phyloP scores from a whole-genome alignment of 1,140 invertebrate species.

The Leptinotarsa defecta region DNA sequence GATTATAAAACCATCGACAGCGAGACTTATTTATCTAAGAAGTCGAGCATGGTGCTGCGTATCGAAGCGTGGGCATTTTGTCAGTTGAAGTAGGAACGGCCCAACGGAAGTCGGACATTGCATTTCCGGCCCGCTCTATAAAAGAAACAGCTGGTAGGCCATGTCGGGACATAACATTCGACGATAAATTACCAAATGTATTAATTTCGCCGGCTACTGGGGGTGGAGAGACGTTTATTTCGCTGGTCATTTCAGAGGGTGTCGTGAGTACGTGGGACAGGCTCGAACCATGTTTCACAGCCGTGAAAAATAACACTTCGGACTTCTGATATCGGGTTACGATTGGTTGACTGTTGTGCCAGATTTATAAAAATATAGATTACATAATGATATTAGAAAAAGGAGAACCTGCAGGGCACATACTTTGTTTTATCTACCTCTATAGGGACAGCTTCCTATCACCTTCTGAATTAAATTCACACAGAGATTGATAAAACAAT shows the following conservation, averaged over 20 bases:
- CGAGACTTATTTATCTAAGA: slow-evolving; percentile 15
- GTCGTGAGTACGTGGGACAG: too few relatives aligned
- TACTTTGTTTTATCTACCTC: too few relatives aligned
- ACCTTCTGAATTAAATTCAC: too few relatives aligned
- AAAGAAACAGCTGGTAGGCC: slow-evolving; percentile 23
- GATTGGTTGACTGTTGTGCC: too few relatives aligned
- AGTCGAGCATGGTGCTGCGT: slow-evolving; percentile 18
- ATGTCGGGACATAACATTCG: slow-evolving; percentile 7
- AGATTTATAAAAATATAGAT: too few relatives aligned
- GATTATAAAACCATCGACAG: slow-evolving; percentile 19
- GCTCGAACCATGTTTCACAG: too few relatives aligned
- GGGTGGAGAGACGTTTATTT: not conserved
- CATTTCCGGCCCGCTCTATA: slow-evolving; percentile 1
- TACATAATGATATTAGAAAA: too few relatives aligned
- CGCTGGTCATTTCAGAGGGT: not conserved
- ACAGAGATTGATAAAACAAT: too few relatives aligned
- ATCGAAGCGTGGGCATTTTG: slow-evolving; percentile 17
- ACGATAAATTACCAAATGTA: slow-evolving; percentile 17
- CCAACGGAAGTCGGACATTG: slow-evolving; percentile 19
- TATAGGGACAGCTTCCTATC: too few relatives aligned
- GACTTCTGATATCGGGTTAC: too few relatives aligned
- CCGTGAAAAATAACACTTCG: too few relatives aligned
- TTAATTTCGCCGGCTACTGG: not conserved
- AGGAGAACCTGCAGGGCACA: too few relatives aligned
- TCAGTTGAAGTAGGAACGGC: slow-evolving; percentile 20